Evolutionary conservation across 1,140 invertebrate genomes (phyloP).

Genomic region (Tetraneura akinire): DNA sequence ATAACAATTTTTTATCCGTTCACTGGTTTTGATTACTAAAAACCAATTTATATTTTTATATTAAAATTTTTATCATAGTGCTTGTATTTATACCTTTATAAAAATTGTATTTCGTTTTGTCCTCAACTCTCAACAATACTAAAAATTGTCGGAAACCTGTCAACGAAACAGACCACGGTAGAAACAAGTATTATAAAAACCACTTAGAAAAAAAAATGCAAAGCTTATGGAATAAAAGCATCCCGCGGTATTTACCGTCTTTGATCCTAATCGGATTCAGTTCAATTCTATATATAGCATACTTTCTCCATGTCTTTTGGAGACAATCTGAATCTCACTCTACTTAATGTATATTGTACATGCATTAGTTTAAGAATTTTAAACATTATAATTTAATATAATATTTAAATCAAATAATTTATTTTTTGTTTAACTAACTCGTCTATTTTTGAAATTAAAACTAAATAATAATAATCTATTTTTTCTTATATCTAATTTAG

Average conservation of each 20-base stretch:
- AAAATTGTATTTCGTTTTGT: neutral
- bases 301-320: neutral
- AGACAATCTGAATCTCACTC: neutral
- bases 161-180: slow-evolving; percentile 10
- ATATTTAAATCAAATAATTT: too few species aligned
- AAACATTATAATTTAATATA: neutral
- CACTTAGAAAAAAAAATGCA: slow-evolving; percentile 27
- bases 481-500: too few species aligned
- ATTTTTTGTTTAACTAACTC: too few species aligned
- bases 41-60: neutral
- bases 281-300: slow-evolving; percentile 34
- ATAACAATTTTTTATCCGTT: neutral
- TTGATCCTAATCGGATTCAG: slow-evolving; percentile 44
- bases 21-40: neutral
- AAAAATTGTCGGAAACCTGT: slow-evolving; percentile 32
- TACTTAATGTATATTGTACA: neutral
- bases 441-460: too few species aligned
- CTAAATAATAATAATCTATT: too few species aligned
- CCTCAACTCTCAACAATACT: slow-evolving; percentile 19
- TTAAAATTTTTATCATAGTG: neutral
- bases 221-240: slow-evolving; percentile 34
- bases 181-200: slow-evolving; percentile 44
- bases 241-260: slow-evolving; percentile 31
- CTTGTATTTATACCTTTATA: slow-evolving; percentile 2
- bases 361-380: neutral